A percentile compares a stretch with the other conserved stretches of the same genome.
These are phyloP conservation scores for Meganola albula DNA, from an alignment of 2,888 invertebrate species.

Conservation along the genomic window DNA sequence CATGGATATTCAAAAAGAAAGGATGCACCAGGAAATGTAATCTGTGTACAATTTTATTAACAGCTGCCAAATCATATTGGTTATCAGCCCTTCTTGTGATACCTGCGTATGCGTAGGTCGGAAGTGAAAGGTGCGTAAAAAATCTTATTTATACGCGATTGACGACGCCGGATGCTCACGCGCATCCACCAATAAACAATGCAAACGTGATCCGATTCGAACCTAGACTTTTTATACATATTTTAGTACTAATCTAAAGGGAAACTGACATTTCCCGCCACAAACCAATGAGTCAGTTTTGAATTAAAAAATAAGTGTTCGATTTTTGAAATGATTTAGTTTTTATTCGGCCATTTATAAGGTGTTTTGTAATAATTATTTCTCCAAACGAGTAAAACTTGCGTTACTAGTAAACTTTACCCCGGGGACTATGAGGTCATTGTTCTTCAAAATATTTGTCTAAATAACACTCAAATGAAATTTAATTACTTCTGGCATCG, in stretches of 20 bases:
- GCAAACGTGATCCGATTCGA: conserved; percentile 37
- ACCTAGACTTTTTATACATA: conserved; percentile 22
- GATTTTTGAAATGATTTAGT: not conserved
- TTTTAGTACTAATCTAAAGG: conserved; percentile 25
- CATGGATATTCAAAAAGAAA: conserved; percentile 41
- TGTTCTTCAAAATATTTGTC: conserved; percentile 58
- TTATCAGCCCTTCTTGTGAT: conserved; percentile 43
- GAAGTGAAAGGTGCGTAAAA: conserved; percentile 70
- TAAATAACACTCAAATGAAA: conserved; percentile 25
- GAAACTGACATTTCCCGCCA: not conserved
- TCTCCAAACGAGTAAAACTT: conserved; percentile 7
- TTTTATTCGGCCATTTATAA: conserved; percentile 7
- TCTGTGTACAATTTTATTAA: conserved; percentile 32
- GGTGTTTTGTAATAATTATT: too few species aligned
- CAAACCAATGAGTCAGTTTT: too few species aligned
- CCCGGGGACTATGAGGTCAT: conserved; percentile 49
- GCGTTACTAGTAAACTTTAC: conserved; percentile 23
- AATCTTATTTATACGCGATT: conserved; percentile 50
- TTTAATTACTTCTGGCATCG: conserved; percentile 34
- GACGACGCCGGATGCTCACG: conserved; percentile 42
- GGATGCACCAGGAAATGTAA: conserved; percentile 48
- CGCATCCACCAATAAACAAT: conserved; percentile 40
- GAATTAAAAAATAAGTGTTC: too few species aligned
- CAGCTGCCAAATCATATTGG: conserved; percentile 51
- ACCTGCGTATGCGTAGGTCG: conserved; percentile 54